Evolutionary conservation across 2,797 vertebrate genomes (phyloP).

Genomic region (Lerista edwardsae): DNA sequence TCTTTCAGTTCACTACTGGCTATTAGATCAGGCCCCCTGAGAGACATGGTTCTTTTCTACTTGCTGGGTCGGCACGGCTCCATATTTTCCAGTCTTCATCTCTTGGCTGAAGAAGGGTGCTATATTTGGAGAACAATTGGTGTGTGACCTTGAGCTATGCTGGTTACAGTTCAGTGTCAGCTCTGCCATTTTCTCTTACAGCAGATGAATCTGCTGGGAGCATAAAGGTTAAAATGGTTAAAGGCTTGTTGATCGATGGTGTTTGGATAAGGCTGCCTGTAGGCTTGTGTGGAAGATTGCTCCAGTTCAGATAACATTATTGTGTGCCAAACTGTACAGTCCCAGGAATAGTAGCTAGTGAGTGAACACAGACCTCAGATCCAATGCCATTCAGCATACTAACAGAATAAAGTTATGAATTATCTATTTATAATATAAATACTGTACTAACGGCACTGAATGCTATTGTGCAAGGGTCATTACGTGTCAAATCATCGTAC

Average conservation of each 20-base stretch:
- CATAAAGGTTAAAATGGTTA: conserved; percentile 41
- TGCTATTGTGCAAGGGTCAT: fast-evolving
- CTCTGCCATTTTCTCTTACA: conserved; percentile 40
- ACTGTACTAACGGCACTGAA: conserved; percentile 4
- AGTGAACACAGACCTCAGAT: neutral
- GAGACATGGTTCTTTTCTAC: conserved; percentile 16
- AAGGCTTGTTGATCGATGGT: conserved; percentile 32
- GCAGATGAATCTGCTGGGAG: conserved; percentile 17
- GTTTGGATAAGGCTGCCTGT: conserved; percentile 1
- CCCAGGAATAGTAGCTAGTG: conserved; percentile 14
- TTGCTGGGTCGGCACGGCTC: conserved; percentile 9
- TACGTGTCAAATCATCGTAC: too few relatives aligned
- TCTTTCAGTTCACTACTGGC: neutral
- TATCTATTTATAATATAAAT: conserved; percentile 21
- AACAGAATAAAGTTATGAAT: conserved; percentile 6
- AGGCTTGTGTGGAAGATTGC: neutral
- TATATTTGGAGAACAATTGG: conserved; percentile 41
- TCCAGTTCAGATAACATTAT: neutral
- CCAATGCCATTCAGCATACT: neutral
- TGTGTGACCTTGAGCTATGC: conserved; percentile 43
- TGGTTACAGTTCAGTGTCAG: conserved; percentile 37
- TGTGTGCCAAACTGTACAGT: conserved; percentile 10
- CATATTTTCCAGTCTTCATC: conserved; percentile 23
- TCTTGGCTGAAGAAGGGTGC: conserved; percentile 19
- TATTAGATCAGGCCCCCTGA: neutral